These are phyloP conservation scores for Fregata magnificens DNA, from an alignment of 2,113 vertebrate genomes.

Conservation along the genomic window DNA sequence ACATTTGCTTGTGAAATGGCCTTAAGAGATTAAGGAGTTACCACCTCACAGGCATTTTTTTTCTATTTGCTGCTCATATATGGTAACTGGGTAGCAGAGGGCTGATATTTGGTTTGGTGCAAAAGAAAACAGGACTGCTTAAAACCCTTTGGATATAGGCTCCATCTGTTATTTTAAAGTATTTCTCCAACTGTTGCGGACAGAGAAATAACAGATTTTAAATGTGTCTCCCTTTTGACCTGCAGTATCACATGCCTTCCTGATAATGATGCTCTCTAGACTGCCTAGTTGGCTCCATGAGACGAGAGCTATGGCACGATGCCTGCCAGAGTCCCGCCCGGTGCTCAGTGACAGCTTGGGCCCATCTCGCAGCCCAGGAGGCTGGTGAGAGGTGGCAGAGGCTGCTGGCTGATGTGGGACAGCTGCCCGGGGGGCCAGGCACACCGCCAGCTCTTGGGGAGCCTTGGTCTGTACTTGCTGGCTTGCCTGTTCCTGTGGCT, in stretches of 20 bases:
- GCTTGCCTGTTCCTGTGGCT: neutral
- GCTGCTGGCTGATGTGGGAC: neutral
- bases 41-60: neutral
- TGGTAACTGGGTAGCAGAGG: neutral
- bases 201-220: neutral
- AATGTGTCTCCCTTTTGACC: neutral
- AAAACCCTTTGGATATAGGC: neutral
- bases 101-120: neutral
- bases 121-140: neutral
- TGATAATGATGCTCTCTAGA: neutral
- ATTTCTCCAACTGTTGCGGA: neutral
- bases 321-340: neutral
- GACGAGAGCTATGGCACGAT: neutral
- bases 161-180: neutral
- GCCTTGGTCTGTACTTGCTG: neutral
- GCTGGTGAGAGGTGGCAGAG: neutral
- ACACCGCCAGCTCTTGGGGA: rapidly evolving
- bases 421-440: rapidly evolving
- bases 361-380: neutral
- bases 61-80: neutral
- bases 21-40: neutral
- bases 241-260: rapidly evolving
- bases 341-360: neutral
- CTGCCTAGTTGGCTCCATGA: neutral
- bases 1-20: neutral